A percentile compares a stretch with the other conserved stretches of the same genome.
These are phyloP conservation scores for Clavelina lepadiformis DNA, from an alignment of 23 tunicate species.

Conservation along the genomic window DNA sequence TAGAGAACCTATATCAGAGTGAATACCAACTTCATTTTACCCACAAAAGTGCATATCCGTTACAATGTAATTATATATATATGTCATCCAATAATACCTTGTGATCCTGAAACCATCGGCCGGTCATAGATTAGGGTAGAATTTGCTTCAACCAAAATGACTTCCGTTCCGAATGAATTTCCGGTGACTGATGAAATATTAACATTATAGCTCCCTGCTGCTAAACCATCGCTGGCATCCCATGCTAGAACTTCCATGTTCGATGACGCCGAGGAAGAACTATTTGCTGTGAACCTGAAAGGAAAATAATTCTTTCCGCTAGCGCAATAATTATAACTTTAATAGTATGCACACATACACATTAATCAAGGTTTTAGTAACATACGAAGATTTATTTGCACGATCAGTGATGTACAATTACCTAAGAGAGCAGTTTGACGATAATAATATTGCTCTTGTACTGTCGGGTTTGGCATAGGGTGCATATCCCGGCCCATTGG, in stretches of 20 bases:
- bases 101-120: slow-evolving; percentile 15
- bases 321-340: no score
- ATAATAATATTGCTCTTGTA: slow-evolving; percentile 12
- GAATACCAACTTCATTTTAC: no score
- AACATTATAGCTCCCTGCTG: not conserved
- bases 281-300: not conserved
- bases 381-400: no score
- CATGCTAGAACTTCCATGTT: slow-evolving; percentile 9
- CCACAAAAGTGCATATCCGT: no score
- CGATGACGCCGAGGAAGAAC: not conserved
- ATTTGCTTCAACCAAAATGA: not conserved
- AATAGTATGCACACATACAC: no score
- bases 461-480: not conserved
- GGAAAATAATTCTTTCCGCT: no score
- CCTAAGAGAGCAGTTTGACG: slow-evolving; percentile 5
- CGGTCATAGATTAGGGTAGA: not conserved
- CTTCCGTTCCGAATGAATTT: slow-evolving; percentile 4
- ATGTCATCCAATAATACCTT: no score
- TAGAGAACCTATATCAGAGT: no score
- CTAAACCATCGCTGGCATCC: slow-evolving; percentile 24
- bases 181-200: not conserved
- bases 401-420: no score
- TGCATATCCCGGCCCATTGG: not conserved
- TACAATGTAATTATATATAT: no score
- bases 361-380: no score